Evolutionary conservation across 2,797 vertebrate species (phyloP), one percentile per base, ranked within the genome.

Genomic region (Paratrypauchen microcephalus): DNA sequence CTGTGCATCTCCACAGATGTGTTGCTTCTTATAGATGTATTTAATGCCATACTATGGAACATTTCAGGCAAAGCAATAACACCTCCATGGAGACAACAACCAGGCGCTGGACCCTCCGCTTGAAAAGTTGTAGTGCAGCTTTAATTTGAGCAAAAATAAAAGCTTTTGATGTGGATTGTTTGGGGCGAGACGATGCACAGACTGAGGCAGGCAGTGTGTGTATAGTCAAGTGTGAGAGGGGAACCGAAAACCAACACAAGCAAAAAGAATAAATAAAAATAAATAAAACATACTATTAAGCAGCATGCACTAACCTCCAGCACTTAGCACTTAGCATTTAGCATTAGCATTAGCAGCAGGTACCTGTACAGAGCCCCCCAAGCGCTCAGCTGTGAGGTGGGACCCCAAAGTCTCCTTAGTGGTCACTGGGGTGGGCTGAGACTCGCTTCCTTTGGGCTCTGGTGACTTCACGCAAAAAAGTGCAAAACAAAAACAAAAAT

Each of bases 301-400:
- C 81, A 69, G 85, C 91, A 90, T 89, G 90, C 90, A 83, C 75
- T 76, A 83, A 83, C 86, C 71, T 76, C 70, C 47, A 72, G 64
- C 45, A 30, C 16, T 12, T 16, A 72, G 64, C 45, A 30, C 16
- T 12, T 16, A 63, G 63, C 36, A 83, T 81, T 85, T 76, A 78
- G 77, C 32, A 80, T 86, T 80, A 77, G 78, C 71, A 82, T 77
- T 64, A 83, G 86, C 78, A 85, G 86, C 83, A 93, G 89, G 94
- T 97, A 96, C 96, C 96, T 96, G 95, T 59, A 96, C 94, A 83
- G 96, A 96, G 92, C 95, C 95, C 93, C 95, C 94, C 87, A 95
- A 94, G 95, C 94, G 94, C 91, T 95, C 94, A 92, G 94, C 91
- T 83, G 95, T 95, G 86, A 96, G 93, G 86, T 94, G 95, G 80